Evolutionary conservation across 2,888 invertebrate genomes (phyloP).

Genomic region (Dastarcus helophoroides): DNA sequence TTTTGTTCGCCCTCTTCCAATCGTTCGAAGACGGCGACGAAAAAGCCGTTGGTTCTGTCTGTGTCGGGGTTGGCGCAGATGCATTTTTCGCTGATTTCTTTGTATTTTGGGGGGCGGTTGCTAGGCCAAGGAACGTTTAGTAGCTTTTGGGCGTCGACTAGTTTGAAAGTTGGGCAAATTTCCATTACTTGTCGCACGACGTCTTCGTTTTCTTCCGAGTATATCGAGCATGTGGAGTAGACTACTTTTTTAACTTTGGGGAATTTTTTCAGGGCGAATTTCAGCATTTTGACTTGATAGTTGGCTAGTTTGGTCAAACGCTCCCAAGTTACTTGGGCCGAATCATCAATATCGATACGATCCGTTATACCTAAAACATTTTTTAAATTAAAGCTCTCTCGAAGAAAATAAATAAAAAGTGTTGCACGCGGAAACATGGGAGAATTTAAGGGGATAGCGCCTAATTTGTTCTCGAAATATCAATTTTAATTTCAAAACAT

Average conservation of each 20-base stretch:
- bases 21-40: conserved; percentile 80
- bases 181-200: conserved; percentile 66
- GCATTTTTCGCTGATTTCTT: conserved; percentile 59
- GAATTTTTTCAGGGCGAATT: conserved; percentile 74
- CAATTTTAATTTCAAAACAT: no score
- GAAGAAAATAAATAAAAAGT: no score
- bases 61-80: conserved; percentile 63
- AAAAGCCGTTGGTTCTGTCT: conserved; percentile 88
- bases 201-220: conserved; percentile 84
- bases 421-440: no score
- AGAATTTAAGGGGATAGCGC: no score
- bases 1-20: conserved; percentile 37
- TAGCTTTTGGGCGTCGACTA: conserved; percentile 49
- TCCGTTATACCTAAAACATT: conserved; percentile 45
- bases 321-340: conserved; percentile 25
- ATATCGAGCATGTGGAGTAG: conserved; percentile 92
- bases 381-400: conserved; percentile 1
- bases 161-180: conserved; percentile 46
- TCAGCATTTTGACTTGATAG: conserved; percentile 72
- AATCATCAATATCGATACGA: conserved; percentile 37
- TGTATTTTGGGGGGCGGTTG: conserved; percentile 52
- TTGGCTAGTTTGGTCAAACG: conserved; percentile 58
- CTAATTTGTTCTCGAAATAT: no score
- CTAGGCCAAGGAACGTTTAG: conserved; percentile 57
- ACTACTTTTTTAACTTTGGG: conserved; percentile 76